Evolutionary conservation across 2,797 vertebrate species (phyloP), one percentile per base, ranked within the genome.

Genomic region (Silurus lanzhouensis): DNA sequence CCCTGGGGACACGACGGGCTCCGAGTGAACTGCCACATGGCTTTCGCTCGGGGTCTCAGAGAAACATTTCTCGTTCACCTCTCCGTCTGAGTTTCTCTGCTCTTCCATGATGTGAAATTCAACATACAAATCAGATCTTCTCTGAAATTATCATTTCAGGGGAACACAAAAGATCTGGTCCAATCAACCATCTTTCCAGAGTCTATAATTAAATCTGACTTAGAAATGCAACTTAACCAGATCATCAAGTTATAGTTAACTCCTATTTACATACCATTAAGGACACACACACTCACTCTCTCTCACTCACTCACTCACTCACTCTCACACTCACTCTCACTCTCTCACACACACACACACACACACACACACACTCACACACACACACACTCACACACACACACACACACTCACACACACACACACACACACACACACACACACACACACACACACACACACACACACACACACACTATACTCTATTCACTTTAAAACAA

Each of bases 31-130:
- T 22, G 7, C n/a, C 20, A 75, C 80, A 17, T 38, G 77, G 27
- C 12, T n/a, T 10, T 83, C 85, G 14, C 22, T 12, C 61, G 25
- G 78, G 0, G 44, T 8, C 6, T 52, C 46, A n/a, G 78, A 46
- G 27, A 68, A 63, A 84, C 81, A 57, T 10, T 48, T 68, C 25
- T 84, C 74, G 0, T 81, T 71, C 27, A 78, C 79, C 63, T 87
- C 85, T 13, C 31, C 9, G 27, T 58, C 57, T 9, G 79, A 38
- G n/a, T 70, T 84, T 8, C 27, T 77, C 63, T n/a, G 15, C 17
- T 84, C 83, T 38, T 48, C 83, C 83, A 84, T 84, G 44, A 67
- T 44, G 74, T 84, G 63, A 20, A 38, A n/a, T 15, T 27, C 20
- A 64, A 74, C 82, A 83, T 83, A 13, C 70, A 75, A 70, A 44